Conservation (phyloP, 2,797 vertebrate genomes). For the Poeciliopsis presidionis region DNA sequence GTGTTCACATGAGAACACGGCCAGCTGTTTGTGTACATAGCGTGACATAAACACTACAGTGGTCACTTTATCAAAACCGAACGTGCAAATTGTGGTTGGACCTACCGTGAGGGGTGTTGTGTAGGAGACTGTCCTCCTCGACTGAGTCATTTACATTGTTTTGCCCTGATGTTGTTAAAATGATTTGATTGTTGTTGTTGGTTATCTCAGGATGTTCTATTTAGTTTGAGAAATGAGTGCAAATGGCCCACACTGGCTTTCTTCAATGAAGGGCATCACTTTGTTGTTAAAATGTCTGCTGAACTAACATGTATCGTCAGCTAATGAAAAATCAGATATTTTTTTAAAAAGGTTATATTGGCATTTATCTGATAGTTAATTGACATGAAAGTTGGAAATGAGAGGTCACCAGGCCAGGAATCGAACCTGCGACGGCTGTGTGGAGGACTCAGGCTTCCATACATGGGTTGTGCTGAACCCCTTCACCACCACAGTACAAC, state of each 20-base stretch:
- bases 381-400: too few relatives aligned
- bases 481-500: too few relatives aligned
- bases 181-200: background rate
- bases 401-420: too few relatives aligned
- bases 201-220: background rate
- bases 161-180: background rate
- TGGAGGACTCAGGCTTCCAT: too few relatives aligned
- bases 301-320: background rate
- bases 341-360: too few relatives aligned
- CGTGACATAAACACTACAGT: slow-evolving; percentile 13
- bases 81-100: slow-evolving; percentile 32
- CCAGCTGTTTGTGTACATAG: slow-evolving; percentile 25
- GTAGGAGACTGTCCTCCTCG: slow-evolving; percentile 1
- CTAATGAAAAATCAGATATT: background rate
- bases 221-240: background rate
- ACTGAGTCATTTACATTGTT: background rate
- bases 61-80: slow-evolving; percentile 52
- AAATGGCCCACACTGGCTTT: background rate
- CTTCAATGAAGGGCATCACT: background rate
- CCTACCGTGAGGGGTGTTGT: slow-evolving; percentile 1
- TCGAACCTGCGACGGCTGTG: too few relatives aligned
- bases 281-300: background rate
- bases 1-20: slow-evolving; percentile 21
- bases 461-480: too few relatives aligned
- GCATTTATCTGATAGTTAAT: too few relatives aligned